These are phyloP conservation scores for Reinhardtius hippoglossoides DNA, from an alignment of 2,113 vertebrate genomes.

Conservation along the genomic window DNA sequence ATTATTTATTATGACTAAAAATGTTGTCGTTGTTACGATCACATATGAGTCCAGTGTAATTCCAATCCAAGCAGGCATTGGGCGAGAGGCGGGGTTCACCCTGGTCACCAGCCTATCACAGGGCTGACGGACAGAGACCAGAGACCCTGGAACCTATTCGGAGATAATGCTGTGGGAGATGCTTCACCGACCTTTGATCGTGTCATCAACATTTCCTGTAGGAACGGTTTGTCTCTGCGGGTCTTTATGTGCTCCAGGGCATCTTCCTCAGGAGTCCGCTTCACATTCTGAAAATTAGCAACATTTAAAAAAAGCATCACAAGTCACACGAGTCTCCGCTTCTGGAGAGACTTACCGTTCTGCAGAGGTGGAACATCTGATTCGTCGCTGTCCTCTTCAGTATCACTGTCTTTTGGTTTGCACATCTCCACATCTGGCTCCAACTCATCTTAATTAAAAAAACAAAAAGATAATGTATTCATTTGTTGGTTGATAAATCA, in stretches of 20 bases:
- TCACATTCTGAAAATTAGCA: conserved; percentile 7
- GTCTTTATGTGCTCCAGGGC: conserved; percentile 41
- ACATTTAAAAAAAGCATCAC: neutral
- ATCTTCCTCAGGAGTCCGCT: conserved; percentile 34
- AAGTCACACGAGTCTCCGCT: too few species aligned
- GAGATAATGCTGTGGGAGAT: neutral
- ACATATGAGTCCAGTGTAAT: too few species aligned
- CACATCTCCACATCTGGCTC: conserved; percentile 41
- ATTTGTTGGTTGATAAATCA: neutral
- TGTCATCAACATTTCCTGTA: conserved; percentile 35
- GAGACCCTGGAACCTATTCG: too few species aligned
- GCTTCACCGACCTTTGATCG: conserved; percentile 33
- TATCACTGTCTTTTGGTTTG: neutral
- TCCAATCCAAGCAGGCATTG: too few species aligned
- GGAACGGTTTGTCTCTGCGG: conserved; percentile 42
- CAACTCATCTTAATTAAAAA: conserved; percentile 48
- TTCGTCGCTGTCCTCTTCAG: conserved; percentile 7
- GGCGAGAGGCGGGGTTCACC: too few species aligned
- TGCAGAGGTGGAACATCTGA: neutral
- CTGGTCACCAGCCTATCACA: too few species aligned
- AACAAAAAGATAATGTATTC: neutral
- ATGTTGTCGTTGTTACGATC: too few species aligned
- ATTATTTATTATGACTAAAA: too few species aligned
- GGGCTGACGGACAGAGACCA: too few species aligned
- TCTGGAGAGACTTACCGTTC: conserved; percentile 15